Percentiles rank a stretch among this genome's conserved stretches.
These are phyloP conservation scores for Motacilla tschutschensis DNA, from an alignment of 2,113 vertebrate species.

Conservation along the genomic window DNA sequence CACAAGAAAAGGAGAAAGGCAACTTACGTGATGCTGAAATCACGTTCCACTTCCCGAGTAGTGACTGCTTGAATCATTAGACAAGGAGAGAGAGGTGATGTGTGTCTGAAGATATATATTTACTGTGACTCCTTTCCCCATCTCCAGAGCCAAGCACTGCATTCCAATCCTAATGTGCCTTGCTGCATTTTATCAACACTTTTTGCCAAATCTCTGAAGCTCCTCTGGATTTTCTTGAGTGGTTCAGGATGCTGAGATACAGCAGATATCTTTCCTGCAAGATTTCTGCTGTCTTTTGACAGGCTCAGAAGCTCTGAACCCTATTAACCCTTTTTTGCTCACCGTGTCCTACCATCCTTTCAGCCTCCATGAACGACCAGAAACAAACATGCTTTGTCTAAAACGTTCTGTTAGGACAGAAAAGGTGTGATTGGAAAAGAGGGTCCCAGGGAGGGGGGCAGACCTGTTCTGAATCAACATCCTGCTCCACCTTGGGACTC, in stretches of 20 bases:
- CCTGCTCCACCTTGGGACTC: neutral
- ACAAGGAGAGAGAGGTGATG: neutral
- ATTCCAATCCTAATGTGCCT: neutral
- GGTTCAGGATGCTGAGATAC: neutral
- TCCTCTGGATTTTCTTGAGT: neutral
- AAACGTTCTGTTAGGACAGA: fast-evolving
- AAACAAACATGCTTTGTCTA: neutral
- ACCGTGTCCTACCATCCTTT: neutral
- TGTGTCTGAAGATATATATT: neutral
- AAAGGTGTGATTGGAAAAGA: neutral
- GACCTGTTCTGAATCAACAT: neutral
- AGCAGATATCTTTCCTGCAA: neutral
- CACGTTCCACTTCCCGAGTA: neutral
- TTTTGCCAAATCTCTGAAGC: neutral
- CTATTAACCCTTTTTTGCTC: neutral
- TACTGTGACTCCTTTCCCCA: neutral
- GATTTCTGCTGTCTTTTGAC: neutral
- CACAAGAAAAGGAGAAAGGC: neutral
- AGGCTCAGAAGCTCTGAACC: neutral
- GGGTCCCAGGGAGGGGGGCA: neutral
- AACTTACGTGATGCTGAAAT: neutral
- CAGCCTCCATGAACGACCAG: neutral
- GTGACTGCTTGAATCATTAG: neutral
- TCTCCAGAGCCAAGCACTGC: neutral
- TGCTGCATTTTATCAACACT: neutral